A percentile compares a stretch with the other conserved stretches of the same genome.
Evolutionary conservation across 2,113 vertebrate genomes (phyloP).

Genomic region (Emydura subglobosa): DNA sequence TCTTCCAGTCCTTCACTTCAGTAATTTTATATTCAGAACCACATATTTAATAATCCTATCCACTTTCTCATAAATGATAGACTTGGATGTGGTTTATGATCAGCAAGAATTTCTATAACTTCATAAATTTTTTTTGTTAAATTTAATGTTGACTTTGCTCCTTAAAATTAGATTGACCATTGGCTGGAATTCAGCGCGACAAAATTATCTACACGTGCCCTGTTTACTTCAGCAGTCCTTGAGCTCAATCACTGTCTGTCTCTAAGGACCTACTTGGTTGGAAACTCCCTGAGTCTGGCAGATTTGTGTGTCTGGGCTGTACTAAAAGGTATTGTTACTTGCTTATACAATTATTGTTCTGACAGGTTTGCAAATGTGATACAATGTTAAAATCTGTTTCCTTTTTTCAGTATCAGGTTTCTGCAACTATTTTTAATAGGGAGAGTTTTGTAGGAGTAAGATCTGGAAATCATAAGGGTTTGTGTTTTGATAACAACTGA

Average conservation of each 20-base stretch:
- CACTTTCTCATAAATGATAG: neutral
- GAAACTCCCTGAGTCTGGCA: conserved; percentile 90
- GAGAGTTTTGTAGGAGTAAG: neutral
- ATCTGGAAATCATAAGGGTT: neutral
- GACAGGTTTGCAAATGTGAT: neutral
- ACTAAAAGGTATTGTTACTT: conserved; percentile 85
- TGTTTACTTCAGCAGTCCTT: conserved; percentile 79
- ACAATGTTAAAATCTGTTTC: neutral
- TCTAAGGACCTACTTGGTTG: conserved; percentile 94
- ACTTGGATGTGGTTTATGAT: neutral
- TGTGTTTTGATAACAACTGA: neutral
- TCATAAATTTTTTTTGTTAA: neutral
- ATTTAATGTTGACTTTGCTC: neutral
- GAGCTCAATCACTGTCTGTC: conserved; percentile 91
- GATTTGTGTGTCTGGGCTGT: conserved; percentile 94
- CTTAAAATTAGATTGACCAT: conserved; percentile 89
- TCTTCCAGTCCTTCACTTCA: neutral
- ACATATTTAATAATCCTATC: neutral
- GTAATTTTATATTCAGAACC: neutral
- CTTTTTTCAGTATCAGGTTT: neutral
- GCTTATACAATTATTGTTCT: neutral
- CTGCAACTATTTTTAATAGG: neutral
- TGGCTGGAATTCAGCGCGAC: conserved; percentile 95
- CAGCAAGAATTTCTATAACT: neutral
- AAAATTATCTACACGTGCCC: conserved; percentile 79